Conservation (phyloP, 2,113 vertebrate genomes). For the Cryptomyrus ogoouensis region DNA sequence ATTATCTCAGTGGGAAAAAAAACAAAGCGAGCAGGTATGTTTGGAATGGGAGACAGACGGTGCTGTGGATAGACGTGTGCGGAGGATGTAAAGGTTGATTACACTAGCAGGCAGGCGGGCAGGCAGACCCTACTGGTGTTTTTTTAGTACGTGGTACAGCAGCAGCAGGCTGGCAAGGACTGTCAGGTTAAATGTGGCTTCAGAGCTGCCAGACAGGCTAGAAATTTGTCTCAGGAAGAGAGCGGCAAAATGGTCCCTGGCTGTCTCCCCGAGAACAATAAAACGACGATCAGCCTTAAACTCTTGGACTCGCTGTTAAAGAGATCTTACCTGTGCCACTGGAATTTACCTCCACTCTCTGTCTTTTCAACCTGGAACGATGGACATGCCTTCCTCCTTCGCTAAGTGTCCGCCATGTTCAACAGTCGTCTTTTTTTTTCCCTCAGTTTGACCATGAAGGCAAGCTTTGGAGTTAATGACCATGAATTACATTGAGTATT, state of each 20-base stretch:
- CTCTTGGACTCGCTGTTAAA: slow-evolving; percentile 28
- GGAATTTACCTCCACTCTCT: neutral
- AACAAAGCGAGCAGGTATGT: neutral
- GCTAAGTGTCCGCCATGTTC: neutral
- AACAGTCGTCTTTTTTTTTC: neutral
- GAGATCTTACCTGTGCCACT: neutral
- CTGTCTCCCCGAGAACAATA: slow-evolving; percentile 41
- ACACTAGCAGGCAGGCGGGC: neutral
- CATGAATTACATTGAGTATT: neutral
- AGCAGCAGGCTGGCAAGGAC: neutral
- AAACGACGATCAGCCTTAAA: slow-evolving; percentile 47
- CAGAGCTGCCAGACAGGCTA: neutral
- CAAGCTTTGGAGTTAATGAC: neutral
- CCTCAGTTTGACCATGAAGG: neutral
- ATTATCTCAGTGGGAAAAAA: neutral
- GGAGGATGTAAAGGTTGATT: neutral
- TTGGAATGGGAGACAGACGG: neutral
- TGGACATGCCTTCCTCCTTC: slow-evolving; percentile 1
- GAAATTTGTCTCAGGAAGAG: slow-evolving; percentile 15
- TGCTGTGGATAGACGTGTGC: neutral
- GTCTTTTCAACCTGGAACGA: slow-evolving; percentile 22
- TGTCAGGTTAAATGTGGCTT: slow-evolving; percentile 14
- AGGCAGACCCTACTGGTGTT: neutral
- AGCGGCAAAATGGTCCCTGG: slow-evolving; percentile 34
- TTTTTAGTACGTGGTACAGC: neutral